A percentile compares a stretch with the other conserved stretches of the same genome.
phyloP scores from a whole-genome alignment of 2,888 invertebrate genomes.

The Pseudococcus viburni region DNA sequence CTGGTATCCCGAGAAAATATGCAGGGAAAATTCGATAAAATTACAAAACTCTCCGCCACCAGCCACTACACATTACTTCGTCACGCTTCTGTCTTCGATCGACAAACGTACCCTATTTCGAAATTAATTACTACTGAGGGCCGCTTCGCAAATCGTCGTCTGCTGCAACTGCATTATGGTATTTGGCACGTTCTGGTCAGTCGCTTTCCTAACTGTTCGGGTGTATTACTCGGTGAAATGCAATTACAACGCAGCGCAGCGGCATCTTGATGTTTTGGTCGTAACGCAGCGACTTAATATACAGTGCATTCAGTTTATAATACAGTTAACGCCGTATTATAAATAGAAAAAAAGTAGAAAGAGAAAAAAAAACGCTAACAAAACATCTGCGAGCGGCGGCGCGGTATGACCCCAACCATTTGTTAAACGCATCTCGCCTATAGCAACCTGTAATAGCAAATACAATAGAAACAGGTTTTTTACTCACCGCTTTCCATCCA shows the following conservation, averaged over 20 bases:
- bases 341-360: conserved; percentile 16
- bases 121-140: too few relatives aligned
- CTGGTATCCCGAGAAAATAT: too few relatives aligned
- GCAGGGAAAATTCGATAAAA: too few relatives aligned
- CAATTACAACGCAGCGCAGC: neutral
- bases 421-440: conserved; percentile 59
- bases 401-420: conserved; percentile 54
- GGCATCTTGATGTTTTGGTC: conserved; percentile 14
- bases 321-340: conserved; percentile 52
- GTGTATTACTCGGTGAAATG: conserved; percentile 46
- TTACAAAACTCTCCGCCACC: too few relatives aligned
- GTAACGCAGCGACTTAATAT: conserved; percentile 41
- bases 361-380: conserved; percentile 40
- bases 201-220: conserved; percentile 51
- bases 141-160: too few relatives aligned
- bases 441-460: conserved; percentile 60
- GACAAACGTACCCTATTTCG: too few relatives aligned
- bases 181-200: conserved; percentile 54
- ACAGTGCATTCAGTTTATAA: conserved; percentile 33
- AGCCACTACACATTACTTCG: too few relatives aligned
- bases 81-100: too few relatives aligned
- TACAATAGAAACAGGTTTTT: conserved; percentile 63
- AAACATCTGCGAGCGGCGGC: conserved; percentile 59
- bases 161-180: neutral
- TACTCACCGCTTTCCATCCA: conserved; percentile 64